phyloP scores from a whole-genome alignment of 2,797 vertebrate species.

The Sphenodon punctatus region DNA sequence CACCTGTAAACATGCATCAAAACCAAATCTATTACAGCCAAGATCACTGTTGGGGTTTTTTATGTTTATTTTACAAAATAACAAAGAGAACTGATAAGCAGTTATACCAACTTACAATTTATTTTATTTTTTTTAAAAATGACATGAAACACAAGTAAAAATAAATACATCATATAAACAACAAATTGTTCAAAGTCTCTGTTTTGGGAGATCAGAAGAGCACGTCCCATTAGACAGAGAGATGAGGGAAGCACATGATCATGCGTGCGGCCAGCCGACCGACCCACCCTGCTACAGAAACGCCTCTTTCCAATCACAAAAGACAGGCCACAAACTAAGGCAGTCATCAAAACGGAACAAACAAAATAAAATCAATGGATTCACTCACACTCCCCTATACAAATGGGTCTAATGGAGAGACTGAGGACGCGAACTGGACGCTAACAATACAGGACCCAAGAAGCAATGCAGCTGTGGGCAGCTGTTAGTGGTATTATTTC shows the following conservation, averaged over 20 bases:
- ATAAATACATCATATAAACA: slow-evolving; percentile 87
- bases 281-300: slow-evolving; percentile 61
- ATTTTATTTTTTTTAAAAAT: slow-evolving; percentile 78
- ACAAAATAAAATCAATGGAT: slow-evolving; percentile 24
- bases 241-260: slow-evolving; percentile 79
- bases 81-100: slow-evolving; percentile 70
- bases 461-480: not conserved
- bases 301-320: slow-evolving; percentile 72
- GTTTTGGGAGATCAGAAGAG: slow-evolving; percentile 66
- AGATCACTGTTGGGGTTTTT: not conserved
- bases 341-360: slow-evolving; percentile 60
- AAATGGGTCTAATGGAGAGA: not conserved
- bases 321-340: slow-evolving; percentile 76
- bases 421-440: not conserved
- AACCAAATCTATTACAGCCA: slow-evolving; percentile 33
- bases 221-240: slow-evolving; percentile 67
- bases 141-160: slow-evolving; percentile 88
- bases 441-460: not conserved
- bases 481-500: not conserved
- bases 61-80: slow-evolving; percentile 68
- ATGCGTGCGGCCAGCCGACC: slow-evolving; percentile 61
- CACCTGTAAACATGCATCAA: not conserved
- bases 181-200: slow-evolving; percentile 82
- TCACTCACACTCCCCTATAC: slow-evolving; percentile 27
- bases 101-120: slow-evolving; percentile 84